These are phyloP conservation scores for Suricata suricatta DNA, from an alignment of 2,113 vertebrate species.

Conservation along the genomic window DNA sequence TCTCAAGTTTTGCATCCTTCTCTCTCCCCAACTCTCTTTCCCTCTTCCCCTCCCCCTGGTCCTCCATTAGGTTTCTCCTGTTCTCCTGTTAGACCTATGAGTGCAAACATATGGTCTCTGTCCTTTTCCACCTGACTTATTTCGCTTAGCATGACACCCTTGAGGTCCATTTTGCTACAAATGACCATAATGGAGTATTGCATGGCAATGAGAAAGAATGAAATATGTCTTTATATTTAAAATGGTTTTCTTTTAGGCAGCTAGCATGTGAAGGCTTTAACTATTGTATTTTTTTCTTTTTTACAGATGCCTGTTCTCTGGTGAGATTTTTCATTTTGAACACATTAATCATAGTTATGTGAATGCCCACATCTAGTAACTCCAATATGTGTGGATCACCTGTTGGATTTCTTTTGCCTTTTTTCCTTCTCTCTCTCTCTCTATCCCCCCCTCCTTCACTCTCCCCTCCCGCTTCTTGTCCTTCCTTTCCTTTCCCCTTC, in stretches of 20 bases:
- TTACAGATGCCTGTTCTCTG: not conserved
- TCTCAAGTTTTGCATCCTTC: too few relatives aligned
- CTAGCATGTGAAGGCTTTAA: not conserved
- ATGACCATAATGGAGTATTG: too few relatives aligned
- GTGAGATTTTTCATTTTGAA: not conserved
- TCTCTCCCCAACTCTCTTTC: too few relatives aligned
- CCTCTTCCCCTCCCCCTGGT: too few relatives aligned
- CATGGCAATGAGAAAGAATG: too few relatives aligned
- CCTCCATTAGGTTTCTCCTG: too few relatives aligned
- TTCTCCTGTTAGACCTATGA: too few relatives aligned
- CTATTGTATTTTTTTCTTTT: not conserved
- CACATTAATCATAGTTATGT: not conserved
- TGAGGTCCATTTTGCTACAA: too few relatives aligned
- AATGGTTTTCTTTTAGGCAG: not conserved
- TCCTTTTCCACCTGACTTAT: too few relatives aligned
- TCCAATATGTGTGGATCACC: not conserved
- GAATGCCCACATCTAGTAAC: not conserved
- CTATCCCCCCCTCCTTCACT: accelerated
- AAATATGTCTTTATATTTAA: not conserved
- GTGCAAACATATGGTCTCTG: too few relatives aligned
- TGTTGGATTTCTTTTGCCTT: not conserved
- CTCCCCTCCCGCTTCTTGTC: too few relatives aligned
- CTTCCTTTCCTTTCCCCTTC: not conserved
- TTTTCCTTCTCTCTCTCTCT: not conserved
- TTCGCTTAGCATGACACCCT: too few relatives aligned